A percentile compares a stretch with the other conserved stretches of the same genome.
Evolutionary conservation across 1,140 invertebrate genomes (phyloP).

Genomic region (Drosophila nigromelanica): DNA sequence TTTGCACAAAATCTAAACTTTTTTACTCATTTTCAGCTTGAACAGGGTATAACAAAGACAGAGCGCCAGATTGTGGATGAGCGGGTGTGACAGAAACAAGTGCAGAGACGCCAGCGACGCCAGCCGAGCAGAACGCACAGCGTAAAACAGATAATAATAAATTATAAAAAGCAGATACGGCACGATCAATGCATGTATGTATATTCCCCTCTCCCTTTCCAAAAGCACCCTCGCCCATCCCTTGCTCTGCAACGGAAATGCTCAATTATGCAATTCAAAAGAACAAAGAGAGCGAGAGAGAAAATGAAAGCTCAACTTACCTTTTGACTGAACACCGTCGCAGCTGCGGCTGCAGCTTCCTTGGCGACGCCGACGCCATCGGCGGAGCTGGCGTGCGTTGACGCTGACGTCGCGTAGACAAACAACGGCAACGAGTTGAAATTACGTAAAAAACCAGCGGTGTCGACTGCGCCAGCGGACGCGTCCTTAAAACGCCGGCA

Average conservation of each 20-base stretch:
- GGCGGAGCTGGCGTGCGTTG: slow-evolving; percentile 71
- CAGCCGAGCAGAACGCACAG: slow-evolving; percentile 51
- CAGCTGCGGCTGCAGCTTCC: slow-evolving; percentile 66
- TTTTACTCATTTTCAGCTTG: no score
- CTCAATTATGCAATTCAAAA: slow-evolving; percentile 68
- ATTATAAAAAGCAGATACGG: slow-evolving; percentile 55
- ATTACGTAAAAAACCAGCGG: slow-evolving; percentile 67
- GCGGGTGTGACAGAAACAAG: slow-evolving; percentile 42
- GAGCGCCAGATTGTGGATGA: background rate
- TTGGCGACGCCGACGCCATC: slow-evolving; percentile 79
- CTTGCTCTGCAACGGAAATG: slow-evolving; percentile 61
- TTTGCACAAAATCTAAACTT: no score
- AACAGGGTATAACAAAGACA: no score
- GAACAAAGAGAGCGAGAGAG: slow-evolving; percentile 49
- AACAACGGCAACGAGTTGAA: slow-evolving; percentile 78
- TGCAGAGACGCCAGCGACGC: slow-evolving; percentile 24
- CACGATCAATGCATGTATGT: slow-evolving; percentile 36
- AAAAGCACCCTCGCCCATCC: slow-evolving; percentile 13
- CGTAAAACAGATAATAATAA: slow-evolving; percentile 37
- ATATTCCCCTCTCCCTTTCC: no score
- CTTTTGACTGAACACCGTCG: slow-evolving; percentile 63
- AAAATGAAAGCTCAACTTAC: slow-evolving; percentile 46
- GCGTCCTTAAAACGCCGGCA: slow-evolving; percentile 79
- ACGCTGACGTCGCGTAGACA: slow-evolving; percentile 77
- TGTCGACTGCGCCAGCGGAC: slow-evolving; percentile 9